Evolutionary conservation across 2,113 vertebrate genomes (phyloP).

Genomic region (Litocranius walleri): DNA sequence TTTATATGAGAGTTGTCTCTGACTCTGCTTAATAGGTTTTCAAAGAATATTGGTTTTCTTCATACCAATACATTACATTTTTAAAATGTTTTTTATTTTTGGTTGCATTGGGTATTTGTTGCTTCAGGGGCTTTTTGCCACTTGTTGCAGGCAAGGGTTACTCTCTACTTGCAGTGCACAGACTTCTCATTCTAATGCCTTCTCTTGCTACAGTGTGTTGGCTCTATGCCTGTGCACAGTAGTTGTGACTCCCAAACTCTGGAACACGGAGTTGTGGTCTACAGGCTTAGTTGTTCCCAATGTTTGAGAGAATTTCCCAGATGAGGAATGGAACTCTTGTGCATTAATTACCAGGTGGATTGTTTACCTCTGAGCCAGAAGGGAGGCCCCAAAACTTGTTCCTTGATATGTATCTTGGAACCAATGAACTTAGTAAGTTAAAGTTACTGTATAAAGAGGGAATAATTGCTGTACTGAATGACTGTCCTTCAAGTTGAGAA

Average conservation of each 20-base stretch:
- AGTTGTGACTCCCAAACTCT: too few relatives aligned
- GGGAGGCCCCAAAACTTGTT: background rate
- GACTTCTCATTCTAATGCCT: background rate
- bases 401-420: background rate
- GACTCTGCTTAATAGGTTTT: too few relatives aligned
- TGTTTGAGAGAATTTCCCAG: too few relatives aligned
- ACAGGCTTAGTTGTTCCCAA: too few relatives aligned
- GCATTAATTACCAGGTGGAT: background rate
- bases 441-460: background rate
- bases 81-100: background rate
- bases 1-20: too few relatives aligned
- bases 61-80: background rate
- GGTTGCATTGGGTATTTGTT: background rate
- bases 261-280: too few relatives aligned
- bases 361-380: background rate
- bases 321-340: too few relatives aligned
- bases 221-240: background rate
- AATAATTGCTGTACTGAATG: background rate
- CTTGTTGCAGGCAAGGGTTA: background rate
- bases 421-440: background rate
- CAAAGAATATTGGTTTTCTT: too few relatives aligned
- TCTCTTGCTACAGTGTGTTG: background rate
- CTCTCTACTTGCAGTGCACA: background rate
- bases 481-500: background rate
- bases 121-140: accelerated